phyloP scores from a whole-genome alignment of 2,888 invertebrate genomes.

The Tiphia femorata region DNA sequence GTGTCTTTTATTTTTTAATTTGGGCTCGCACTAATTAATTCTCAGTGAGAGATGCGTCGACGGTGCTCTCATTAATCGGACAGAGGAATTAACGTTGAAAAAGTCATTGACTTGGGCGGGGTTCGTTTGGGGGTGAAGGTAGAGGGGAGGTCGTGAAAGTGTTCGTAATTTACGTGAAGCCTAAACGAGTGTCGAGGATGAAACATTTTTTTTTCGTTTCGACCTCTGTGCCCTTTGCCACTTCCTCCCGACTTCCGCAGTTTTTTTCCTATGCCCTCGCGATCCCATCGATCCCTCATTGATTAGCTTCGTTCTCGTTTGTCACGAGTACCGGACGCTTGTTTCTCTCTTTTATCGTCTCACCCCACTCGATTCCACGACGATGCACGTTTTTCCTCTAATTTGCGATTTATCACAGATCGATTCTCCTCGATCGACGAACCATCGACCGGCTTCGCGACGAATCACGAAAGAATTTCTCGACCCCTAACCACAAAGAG shows the following conservation, averaged over 20 bases:
- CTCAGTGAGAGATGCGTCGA: slow-evolving; percentile 14
- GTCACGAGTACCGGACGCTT: slow-evolving; percentile 25
- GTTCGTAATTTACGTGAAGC: slow-evolving; percentile 35
- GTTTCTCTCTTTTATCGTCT: slow-evolving; percentile 2
- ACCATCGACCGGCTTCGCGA: too few relatives aligned
- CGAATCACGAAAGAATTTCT: too few relatives aligned
- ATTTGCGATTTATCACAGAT: too few relatives aligned
- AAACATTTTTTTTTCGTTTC: slow-evolving; percentile 20
- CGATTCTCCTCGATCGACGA: too few relatives aligned
- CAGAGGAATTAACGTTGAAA: slow-evolving; percentile 29
- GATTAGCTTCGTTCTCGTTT: slow-evolving; percentile 43
- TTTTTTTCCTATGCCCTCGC: slow-evolving; percentile 16
- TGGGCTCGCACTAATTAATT: slow-evolving; percentile 46
- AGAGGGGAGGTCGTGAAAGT: slow-evolving; percentile 5
- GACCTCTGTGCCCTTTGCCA: not conserved
- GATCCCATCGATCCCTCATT: slow-evolving; percentile 26
- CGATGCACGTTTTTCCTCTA: too few relatives aligned
- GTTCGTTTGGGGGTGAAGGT: too few relatives aligned
- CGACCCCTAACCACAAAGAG: too few relatives aligned
- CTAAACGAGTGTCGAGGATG: slow-evolving; percentile 22
- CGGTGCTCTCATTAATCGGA: slow-evolving; percentile 30
- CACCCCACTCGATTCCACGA: not conserved
- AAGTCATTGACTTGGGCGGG: not conserved
- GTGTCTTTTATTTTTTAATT: slow-evolving; percentile 46
- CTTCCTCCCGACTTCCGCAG: not conserved